These are phyloP conservation scores for Poecilia velifera DNA, from an alignment of 2,797 vertebrate species.

Conservation along the genomic window DNA sequence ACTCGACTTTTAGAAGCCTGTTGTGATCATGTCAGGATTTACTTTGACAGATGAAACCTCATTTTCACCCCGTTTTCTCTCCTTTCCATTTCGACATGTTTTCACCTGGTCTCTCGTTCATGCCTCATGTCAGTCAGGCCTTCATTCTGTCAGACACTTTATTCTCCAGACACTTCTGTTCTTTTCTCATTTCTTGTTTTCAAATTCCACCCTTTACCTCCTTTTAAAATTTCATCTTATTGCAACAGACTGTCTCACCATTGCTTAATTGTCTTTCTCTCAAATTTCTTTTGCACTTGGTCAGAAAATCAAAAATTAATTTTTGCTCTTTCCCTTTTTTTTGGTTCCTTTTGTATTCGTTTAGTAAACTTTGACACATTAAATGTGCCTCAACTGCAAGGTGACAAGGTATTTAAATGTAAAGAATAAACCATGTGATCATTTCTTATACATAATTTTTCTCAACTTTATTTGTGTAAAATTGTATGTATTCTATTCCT, in stretches of 20 bases:
- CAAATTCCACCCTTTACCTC: conserved; percentile 22
- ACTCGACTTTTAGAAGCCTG: not conserved
- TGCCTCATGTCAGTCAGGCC: conserved; percentile 18
- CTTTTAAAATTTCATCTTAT: conserved; percentile 19
- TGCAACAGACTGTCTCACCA: conserved; percentile 24
- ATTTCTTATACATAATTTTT: not conserved
- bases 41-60: conserved; percentile 2
- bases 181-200: conserved; percentile 42
- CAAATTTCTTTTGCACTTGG: conserved; percentile 28
- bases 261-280: conserved; percentile 42
- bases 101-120: conserved; percentile 25
- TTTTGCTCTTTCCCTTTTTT: not conserved
- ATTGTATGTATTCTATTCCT: not conserved
- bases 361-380: not conserved
- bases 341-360: not conserved
- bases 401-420: not conserved
- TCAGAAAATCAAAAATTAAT: not conserved
- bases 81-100: conserved; percentile 10
- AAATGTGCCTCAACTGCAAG: not conserved
- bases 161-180: conserved; percentile 35
- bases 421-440: not conserved
- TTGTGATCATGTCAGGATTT: not conserved
- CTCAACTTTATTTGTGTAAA: not conserved
- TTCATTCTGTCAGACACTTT: conserved; percentile 46
- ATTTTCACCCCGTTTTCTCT: not conserved